Percentiles rank a stretch among this genome's conserved stretches.
Conservation (phyloP, 1,140 invertebrate genomes). For the Papilio xuthus region DNA sequence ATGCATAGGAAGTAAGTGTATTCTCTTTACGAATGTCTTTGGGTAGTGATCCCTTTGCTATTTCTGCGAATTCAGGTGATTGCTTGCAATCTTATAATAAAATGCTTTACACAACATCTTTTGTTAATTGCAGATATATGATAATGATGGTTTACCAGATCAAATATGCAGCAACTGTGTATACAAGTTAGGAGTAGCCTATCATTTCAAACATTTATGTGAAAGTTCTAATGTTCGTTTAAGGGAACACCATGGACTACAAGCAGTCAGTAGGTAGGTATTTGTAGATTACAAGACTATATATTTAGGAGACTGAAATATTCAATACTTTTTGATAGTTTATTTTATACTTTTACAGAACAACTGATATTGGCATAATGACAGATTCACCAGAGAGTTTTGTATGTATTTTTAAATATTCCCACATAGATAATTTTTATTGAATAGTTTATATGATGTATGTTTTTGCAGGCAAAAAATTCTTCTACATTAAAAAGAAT, state of each 20-base stretch:
- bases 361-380: neutral
- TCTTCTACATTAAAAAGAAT: neutral
- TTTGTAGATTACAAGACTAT: conserved; percentile 22
- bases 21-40: no score
- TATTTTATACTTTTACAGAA: conserved; percentile 3
- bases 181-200: conserved; percentile 84
- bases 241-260: conserved; percentile 83
- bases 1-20: no score
- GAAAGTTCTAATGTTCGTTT: conserved; percentile 84
- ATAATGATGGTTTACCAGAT: conserved; percentile 84
- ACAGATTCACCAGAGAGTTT: neutral
- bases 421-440: neutral
- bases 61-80: no score
- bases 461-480: neutral
- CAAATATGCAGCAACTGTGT: conserved; percentile 86
- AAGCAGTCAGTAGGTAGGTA: conserved; percentile 57
- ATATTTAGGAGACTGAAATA: neutral
- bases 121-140: conserved; percentile 79
- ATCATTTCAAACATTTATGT: conserved; percentile 86
- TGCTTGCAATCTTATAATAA: no score
- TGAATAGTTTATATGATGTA: neutral
- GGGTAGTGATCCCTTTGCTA: no score
- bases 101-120: neutral
- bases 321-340: conserved; percentile 28
- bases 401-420: neutral